Percentiles rank a stretch among this genome's conserved stretches.
Evolutionary conservation across 2,888 invertebrate species (phyloP).

Genomic region (Teleogryllus oceanicus): DNA sequence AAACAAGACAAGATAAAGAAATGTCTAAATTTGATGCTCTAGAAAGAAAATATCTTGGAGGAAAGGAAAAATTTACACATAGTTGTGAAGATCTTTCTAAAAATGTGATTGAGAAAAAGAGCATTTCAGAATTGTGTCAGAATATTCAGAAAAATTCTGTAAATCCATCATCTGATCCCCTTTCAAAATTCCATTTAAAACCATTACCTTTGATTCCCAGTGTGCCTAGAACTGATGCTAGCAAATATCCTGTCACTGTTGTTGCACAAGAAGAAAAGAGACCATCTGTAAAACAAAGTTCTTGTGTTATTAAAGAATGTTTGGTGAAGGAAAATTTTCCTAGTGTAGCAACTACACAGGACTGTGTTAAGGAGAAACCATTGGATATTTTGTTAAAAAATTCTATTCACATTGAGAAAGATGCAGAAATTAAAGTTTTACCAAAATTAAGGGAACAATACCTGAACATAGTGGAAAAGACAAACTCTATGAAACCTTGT

Average conservation of each 20-base stretch:
- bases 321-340: too few relatives aligned
- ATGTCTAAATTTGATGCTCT: neutral
- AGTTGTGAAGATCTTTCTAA: neutral
- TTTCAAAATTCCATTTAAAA: neutral
- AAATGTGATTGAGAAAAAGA: neutral
- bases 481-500: neutral
- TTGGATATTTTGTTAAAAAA: too few relatives aligned
- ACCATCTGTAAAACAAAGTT: too few relatives aligned
- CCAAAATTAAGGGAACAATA: neutral
- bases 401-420: neutral
- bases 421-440: neutral
- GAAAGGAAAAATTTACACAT: too few relatives aligned
- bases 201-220: neutral
- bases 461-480: neutral
- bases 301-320: too few relatives aligned
- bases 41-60: neutral
- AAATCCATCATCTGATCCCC: neutral
- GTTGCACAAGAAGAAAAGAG: too few relatives aligned
- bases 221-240: neutral
- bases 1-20: neutral
- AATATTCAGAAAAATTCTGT: neutral
- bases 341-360: too few relatives aligned
- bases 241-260: neutral
- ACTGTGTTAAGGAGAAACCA: too few relatives aligned
- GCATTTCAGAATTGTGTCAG: neutral